Evolutionary conservation across 2,888 invertebrate species (phyloP), one percentile per base, ranked within the genome.

Genomic region (Papilio elwesi): DNA sequence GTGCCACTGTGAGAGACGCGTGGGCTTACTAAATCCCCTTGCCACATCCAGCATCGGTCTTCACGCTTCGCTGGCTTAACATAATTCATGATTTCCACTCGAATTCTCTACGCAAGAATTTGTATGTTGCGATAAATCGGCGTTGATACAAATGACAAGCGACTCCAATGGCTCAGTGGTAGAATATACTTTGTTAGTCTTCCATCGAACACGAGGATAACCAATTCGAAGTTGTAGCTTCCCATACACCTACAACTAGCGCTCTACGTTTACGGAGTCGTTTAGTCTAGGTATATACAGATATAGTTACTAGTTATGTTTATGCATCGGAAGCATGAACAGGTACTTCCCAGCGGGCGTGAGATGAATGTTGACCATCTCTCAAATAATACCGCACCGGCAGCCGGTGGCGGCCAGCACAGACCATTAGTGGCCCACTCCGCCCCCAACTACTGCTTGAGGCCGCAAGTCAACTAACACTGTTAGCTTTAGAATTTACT

Each of bases 371-470:
- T 57, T 75, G 75, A 74, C 79, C 79, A 82, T 82, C 80, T 81
- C 83, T 85, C 84, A 84, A 82, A 82, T 83, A 83, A 83, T 84
- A 80, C 77, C 80, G 75, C 78, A 77, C 74, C 79, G 75, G 78
- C 78, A 47, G 76, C 75, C 72, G 76, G 7, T 36, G 12, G 81
- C 80, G 77, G 84, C 82, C 84, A 81, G 82, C 81, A 83, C 80
- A 79, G 80, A 74, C 81, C 85, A 86, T 86, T 87, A 87, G 82
- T 76, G 76, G 80, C 78, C 77, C 77, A 77, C 76, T 81, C 78
- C 80, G 74, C 75, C 77, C 73, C 68, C 16, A 77, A 81, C 81
- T 85, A 82, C 84, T 81, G 75, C 64, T 9, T 6, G 8, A 10
- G 11, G 16, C 16, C 16, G 16, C 16, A 26, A 55, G 53, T 71